These are phyloP conservation scores for Prenolepis imparis DNA, from an alignment of 2,888 invertebrate genomes.

Conservation along the genomic window DNA sequence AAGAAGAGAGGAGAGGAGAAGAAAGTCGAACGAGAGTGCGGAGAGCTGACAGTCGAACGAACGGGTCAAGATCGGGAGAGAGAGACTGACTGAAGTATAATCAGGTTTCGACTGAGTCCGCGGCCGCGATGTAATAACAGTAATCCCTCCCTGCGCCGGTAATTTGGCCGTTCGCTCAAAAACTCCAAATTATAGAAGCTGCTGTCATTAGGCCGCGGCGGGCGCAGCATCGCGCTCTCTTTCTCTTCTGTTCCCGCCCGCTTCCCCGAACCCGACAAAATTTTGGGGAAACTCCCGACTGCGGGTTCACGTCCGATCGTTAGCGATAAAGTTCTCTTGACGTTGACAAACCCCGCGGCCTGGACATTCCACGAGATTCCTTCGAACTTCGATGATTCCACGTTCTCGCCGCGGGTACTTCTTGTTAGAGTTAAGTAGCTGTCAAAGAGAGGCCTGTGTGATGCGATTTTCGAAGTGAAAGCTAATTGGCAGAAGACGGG, in stretches of 20 bases:
- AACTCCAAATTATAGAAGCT: slow-evolving; percentile 86
- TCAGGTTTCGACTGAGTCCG: slow-evolving; percentile 84
- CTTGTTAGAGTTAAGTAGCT: slow-evolving; percentile 47
- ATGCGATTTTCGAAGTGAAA: slow-evolving; percentile 29
- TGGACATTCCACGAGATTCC: not conserved
- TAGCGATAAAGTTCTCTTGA: slow-evolving; percentile 54
- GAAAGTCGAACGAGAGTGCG: slow-evolving; percentile 68
- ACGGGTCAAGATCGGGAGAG: slow-evolving; percentile 78
- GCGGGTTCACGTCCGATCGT: slow-evolving; percentile 55
- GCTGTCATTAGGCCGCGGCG: slow-evolving; percentile 84
- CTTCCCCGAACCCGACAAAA: slow-evolving; percentile 73
- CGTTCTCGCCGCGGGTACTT: slow-evolving; percentile 25
- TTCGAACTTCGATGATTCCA: slow-evolving; percentile 8
- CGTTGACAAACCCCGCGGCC: slow-evolving; percentile 58
- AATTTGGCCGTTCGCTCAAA: slow-evolving; percentile 85
- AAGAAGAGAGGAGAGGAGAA: not conserved
- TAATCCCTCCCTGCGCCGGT: slow-evolving; percentile 85
- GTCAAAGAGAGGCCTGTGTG: not conserved
- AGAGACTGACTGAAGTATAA: slow-evolving; percentile 85
- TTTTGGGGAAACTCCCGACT: slow-evolving; percentile 71
- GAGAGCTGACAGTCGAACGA: slow-evolving; percentile 80
- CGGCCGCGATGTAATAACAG: slow-evolving; percentile 85
- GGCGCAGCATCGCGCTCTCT: slow-evolving; percentile 67
- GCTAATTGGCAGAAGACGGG: slow-evolving; percentile 38
- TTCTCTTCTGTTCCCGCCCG: slow-evolving; percentile 47